These are phyloP conservation scores for Camponotus vicinus DNA, from an alignment of 1,140 invertebrate species.

Conservation along the genomic window DNA sequence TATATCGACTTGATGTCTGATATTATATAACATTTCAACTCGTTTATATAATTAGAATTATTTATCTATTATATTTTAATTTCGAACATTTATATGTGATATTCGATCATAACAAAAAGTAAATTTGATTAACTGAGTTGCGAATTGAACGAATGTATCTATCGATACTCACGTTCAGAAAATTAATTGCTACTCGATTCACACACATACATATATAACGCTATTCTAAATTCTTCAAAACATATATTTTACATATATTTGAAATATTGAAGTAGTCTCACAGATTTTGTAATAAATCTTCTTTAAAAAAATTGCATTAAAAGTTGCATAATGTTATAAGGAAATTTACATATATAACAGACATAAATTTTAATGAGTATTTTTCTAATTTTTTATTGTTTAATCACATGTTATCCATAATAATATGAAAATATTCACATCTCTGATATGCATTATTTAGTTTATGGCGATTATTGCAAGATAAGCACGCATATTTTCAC, in stretches of 20 bases:
- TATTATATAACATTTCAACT: neutral
- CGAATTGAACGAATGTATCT: neutral
- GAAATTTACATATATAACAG: neutral
- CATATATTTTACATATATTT: neutral
- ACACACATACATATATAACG: neutral
- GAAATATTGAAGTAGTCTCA: neutral
- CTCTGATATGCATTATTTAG: constrained; percentile 10
- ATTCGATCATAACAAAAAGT: neutral
- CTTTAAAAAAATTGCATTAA: neutral
- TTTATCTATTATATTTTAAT: neutral
- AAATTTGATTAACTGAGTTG: neutral
- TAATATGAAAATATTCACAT: constrained; percentile 10
- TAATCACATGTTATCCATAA: neutral
- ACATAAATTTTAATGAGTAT: constrained; percentile 10
- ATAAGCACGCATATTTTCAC: constrained; percentile 31
- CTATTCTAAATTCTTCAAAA: neutral
- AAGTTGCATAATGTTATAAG: neutral
- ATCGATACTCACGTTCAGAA: neutral
- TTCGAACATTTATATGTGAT: neutral
- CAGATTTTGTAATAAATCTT: neutral
- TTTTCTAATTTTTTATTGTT: neutral
- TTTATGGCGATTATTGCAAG: constrained; percentile 7
- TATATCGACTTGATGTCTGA: constrained; percentile 4
- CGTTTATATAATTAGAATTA: neutral
- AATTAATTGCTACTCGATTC: neutral